Evolutionary conservation across 2,113 vertebrate species (phyloP).

Genomic region (Spermophilus dauricus): DNA sequence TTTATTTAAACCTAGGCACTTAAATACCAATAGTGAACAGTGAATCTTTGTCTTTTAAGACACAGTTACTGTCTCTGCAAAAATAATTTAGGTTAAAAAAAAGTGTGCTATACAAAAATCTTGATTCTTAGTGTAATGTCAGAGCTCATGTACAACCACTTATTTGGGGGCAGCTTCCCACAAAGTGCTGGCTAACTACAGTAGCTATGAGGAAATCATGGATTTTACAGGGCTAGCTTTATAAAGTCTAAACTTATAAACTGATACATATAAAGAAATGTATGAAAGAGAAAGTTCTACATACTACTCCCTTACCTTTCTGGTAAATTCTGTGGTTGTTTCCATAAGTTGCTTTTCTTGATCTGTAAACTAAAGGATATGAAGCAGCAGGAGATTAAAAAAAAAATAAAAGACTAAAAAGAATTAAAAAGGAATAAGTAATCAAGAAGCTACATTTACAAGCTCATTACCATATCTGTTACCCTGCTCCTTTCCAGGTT

Average conservation of each 20-base stretch:
- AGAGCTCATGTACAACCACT: background rate
- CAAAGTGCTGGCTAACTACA: background rate
- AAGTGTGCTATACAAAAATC: background rate
- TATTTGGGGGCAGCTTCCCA: background rate
- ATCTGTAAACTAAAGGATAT: slow-evolving; percentile 93
- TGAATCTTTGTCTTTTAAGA: background rate
- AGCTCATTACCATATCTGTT: slow-evolving; percentile 92
- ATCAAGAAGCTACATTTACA: background rate
- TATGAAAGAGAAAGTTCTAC: slow-evolving; percentile 27
- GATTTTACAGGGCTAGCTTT: background rate
- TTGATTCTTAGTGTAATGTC: background rate
- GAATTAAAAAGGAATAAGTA: background rate
- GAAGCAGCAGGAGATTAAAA: slow-evolving; percentile 61
- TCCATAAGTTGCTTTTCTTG: slow-evolving; percentile 97
- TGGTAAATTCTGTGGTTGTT: slow-evolving; percentile 94
- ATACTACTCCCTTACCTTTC: slow-evolving; percentile 88
- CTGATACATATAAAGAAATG: background rate
- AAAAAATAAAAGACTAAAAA: background rate
- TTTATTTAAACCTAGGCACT: background rate
- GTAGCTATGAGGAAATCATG: background rate
- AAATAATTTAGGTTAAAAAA: background rate
- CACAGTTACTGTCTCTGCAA: background rate
- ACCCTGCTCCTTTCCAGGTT: slow-evolving; percentile 97
- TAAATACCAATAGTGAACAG: slow-evolving; percentile 4
- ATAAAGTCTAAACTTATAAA: slow-evolving; percentile 25